A percentile compares a stretch with the other conserved stretches of the same genome.
These are phyloP conservation scores for Orthosia gothica DNA, from an alignment of 2,888 invertebrate genomes.

Conservation along the genomic window DNA sequence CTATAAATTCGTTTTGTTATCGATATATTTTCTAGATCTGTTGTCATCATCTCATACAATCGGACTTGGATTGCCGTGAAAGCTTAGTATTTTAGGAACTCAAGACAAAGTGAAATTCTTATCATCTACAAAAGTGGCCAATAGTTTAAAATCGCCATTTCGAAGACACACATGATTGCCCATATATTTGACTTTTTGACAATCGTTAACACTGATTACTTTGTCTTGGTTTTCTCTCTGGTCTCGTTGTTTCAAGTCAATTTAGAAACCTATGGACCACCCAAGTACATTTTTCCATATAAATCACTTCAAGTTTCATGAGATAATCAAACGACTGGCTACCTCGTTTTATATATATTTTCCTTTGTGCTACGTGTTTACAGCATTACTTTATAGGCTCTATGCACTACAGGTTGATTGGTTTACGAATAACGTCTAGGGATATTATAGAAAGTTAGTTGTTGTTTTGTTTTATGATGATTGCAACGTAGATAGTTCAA, in stretches of 20 bases:
- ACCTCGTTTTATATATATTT: constrained; percentile 29
- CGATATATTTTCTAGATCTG: background rate
- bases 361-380: constrained; percentile 28
- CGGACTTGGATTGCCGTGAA: background rate
- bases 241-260: background rate
- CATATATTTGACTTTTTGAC: too few species aligned
- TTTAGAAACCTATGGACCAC: constrained; percentile 12
- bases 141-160: too few species aligned
- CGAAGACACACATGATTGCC: too few species aligned
- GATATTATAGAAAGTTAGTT: constrained; percentile 7
- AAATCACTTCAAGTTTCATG: constrained; percentile 18
- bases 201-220: too few species aligned
- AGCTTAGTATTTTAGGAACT: background rate
- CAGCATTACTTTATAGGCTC: constrained; percentile 6
- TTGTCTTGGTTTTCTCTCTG: too few species aligned
- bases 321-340: constrained; percentile 13
- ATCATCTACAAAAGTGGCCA: too few species aligned
- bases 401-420: constrained; percentile 1
- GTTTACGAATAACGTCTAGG: constrained; percentile 4
- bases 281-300: constrained; percentile 2
- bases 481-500: background rate
- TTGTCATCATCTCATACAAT: background rate
- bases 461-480: constrained; percentile 20
- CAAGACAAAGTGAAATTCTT: too few species aligned
- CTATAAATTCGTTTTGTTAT: background rate